Base-by-base conservation (phyloP, 2,797 vertebrate species). In the Anas bernieri region DNA sequence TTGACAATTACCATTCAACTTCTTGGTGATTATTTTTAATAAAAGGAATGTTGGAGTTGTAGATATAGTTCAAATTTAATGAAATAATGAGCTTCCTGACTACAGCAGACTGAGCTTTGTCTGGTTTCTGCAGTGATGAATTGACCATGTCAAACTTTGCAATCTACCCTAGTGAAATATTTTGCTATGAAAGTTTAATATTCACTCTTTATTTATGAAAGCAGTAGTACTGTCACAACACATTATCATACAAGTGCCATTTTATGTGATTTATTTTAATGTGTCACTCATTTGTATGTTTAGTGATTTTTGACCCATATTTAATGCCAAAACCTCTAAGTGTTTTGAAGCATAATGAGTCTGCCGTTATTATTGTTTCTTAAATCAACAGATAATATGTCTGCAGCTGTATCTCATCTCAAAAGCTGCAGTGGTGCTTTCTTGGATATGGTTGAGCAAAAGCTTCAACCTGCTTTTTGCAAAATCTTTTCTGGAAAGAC, bases 111-210 rank as follows among this genome's bases (percentile, higher is more conserved):
- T 85, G 73, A 96, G 79, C 68, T 83, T 97, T 88, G 22, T 95
- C 89, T 97, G 86, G 92, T 94, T 97, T 96, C 90, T 96, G 86
- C 75, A 91, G 9, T 97, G 97, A 98, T 96, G 75, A 96, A 97
- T 96, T 96, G 94, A 96, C 92, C 61, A 2, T 96, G 97, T 97
- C 96, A 97, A 95, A 96, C 90, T 96, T 93, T 73, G 82, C 86
- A 86, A 8, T 96, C 93, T 96, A 86, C 59, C 80, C 58, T 94
- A 88, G 83, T 96, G 95, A 97, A 97, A 97, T 97, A 97, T 97
- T 98, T 98, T 94, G 90, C 92, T 92, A 33, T 96, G 90, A 95
- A 97, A 95, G 89, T 96, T 98, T 97, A 95, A 95, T 97, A 97
- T 95, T 94, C 88, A 79, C 96, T 97, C 96, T 97, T 96, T 97